phyloP scores from a whole-genome alignment of 2,797 vertebrate species.

The Rhynchotus rufescens region DNA sequence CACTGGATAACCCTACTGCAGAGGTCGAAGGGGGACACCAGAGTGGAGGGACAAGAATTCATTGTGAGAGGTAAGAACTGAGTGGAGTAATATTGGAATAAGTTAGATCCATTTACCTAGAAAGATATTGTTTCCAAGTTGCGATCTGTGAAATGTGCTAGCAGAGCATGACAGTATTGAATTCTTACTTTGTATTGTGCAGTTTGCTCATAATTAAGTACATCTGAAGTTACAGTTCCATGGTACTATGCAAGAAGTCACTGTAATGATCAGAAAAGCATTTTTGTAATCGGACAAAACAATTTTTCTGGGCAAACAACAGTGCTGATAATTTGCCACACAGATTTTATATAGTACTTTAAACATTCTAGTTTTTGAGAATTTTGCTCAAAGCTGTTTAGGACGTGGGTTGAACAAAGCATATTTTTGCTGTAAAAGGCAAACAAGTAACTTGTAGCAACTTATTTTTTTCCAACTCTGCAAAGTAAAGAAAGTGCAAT shows the following conservation, averaged over 20 bases:
- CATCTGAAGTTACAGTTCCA: neutral
- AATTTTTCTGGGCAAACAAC: neutral
- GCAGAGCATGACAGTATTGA: neutral
- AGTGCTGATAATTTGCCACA: neutral
- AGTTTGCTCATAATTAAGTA: neutral
- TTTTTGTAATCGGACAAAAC: neutral
- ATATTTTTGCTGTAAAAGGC: neutral
- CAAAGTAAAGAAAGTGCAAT: neutral
- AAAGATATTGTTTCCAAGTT: neutral
- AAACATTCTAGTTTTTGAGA: neutral
- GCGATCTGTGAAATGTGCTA: neutral
- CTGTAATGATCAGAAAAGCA: neutral
- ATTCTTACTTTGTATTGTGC: neutral
- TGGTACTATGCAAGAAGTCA: neutral
- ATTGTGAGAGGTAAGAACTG: slow-evolving; percentile 89
- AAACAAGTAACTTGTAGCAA: neutral
- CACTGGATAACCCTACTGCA: slow-evolving; percentile 98
- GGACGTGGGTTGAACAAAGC: neutral
- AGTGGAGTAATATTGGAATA: neutral
- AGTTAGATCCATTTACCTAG: neutral
- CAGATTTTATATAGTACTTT: neutral
- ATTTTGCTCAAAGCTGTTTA: neutral
- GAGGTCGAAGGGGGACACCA: slow-evolving; percentile 93
- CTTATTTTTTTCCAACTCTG: neutral
- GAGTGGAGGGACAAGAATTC: slow-evolving; percentile 97